Evolutionary conservation across 2,113 vertebrate species (phyloP), one percentile per base, ranked within the genome.

Genomic region (Lichenostomus cassidix): DNA sequence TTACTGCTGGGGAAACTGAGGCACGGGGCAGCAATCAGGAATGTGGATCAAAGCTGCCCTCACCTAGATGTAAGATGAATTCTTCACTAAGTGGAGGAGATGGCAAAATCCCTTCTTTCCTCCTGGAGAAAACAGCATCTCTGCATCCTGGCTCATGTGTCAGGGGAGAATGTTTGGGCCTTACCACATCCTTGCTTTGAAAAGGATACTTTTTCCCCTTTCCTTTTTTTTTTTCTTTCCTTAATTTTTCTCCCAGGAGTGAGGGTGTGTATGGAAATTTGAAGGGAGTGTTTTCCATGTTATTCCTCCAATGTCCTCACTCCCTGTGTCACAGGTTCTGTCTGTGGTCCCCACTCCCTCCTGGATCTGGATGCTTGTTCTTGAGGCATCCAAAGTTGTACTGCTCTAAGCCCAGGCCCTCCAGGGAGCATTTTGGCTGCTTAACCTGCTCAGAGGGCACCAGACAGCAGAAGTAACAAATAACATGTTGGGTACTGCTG

Each of bases 101-200:
- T 0, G 0, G 60, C n/a, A 75, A 95, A 89, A 78, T 79, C 64
- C 60, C 20, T 80, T 52, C 35, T 94, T 96, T 89, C 56, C 25
- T 86, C 47, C 42, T 92, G 75, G 62, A 53, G 68, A 89, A 92
- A 85, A 63, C 41, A 90, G 42, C 55, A 44, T 62, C 52, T 77
- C 76, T 83, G 35, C 41, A 44, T 89, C 83, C 88, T 89, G 92
- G 47, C 16, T 94, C 6, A 0, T 17, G 44, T 87, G 49, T 92
- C 86, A 64, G 37, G 11, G 37, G 68, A 81, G 69, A 53, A 28
- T 82, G 46, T 80, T 89, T 37, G 44, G 50, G 31, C 47, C 37
- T 83, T 52, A 86, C 76, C 76, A 86, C 90, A 90, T 96, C 80
- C 64, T 86, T 64, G 44, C 90, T 82, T 91, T 96, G 92, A 89